Percentiles rank a stretch among this genome's conserved stretches.
Conservation (phyloP, 37 sponge, comb jelly and placozoan genomes). For the Tethya wilhelma region DNA sequence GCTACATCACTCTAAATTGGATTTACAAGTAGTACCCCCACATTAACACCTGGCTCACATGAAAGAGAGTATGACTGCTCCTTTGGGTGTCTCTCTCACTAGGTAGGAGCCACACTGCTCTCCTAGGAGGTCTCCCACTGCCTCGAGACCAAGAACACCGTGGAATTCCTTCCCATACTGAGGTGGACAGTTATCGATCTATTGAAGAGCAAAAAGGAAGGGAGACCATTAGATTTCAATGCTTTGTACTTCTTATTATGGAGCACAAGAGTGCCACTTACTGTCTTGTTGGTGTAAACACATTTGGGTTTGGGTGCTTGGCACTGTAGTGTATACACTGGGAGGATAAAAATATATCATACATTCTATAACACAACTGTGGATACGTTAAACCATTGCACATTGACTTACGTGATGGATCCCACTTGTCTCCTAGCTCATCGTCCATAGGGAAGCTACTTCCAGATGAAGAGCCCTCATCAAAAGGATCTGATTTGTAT, state of each 20-base stretch:
- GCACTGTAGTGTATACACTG: conserved; percentile 78
- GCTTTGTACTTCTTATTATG: too few species aligned
- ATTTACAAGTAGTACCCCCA: too few species aligned
- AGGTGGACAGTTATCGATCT: conserved; percentile 52
- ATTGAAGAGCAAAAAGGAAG: not conserved
- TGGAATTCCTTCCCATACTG: conserved; percentile 80
- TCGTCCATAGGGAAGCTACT: too few species aligned
- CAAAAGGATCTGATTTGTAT: not conserved
- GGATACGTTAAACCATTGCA: not conserved
- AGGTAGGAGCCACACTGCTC: conserved; percentile 60
- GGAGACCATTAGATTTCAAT: too few species aligned
- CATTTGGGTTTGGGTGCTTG: conserved; percentile 53
- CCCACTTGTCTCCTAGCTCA: conserved; percentile 32
- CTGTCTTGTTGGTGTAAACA: conserved; percentile 29
- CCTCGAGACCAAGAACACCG: conserved; percentile 48
- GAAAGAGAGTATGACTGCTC: conserved; percentile 66
- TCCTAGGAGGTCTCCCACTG: conserved; percentile 35
- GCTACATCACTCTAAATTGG: not conserved
- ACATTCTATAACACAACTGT: not conserved
- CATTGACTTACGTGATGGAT: conserved; percentile 36
- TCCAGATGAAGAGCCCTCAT: too few species aligned
- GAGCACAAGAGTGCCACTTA: conserved; percentile 13
- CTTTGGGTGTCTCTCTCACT: conserved; percentile 61
- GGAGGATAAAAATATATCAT: conserved; percentile 17
- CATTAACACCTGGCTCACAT: too few species aligned